phyloP scores from a whole-genome alignment of 2,888 invertebrate genomes.

The Marronus borbonicus region DNA sequence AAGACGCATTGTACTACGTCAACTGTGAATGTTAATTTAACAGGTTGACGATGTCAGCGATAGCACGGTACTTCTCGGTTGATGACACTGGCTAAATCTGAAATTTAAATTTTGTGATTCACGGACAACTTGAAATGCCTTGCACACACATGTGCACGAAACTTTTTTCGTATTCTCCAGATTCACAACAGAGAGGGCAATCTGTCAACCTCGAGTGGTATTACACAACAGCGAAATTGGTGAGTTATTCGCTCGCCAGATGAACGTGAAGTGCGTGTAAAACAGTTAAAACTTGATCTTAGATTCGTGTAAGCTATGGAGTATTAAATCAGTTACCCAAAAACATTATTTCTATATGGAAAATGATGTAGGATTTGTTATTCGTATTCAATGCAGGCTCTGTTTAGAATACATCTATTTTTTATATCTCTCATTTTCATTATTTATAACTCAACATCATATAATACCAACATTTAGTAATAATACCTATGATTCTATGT shows the following conservation, averaged over 20 bases:
- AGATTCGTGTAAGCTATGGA: no score
- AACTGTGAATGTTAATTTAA: slow-evolving; percentile 29
- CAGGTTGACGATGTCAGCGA: slow-evolving; percentile 11
- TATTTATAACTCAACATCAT: no score
- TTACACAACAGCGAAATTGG: slow-evolving; percentile 27
- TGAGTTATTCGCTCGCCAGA: slow-evolving; percentile 48
- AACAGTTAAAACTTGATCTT: no score
- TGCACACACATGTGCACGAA: background rate
- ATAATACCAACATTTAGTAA: no score
- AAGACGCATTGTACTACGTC: slow-evolving; percentile 2
- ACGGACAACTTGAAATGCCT: slow-evolving; percentile 20
- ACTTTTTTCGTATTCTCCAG: slow-evolving; percentile 23
- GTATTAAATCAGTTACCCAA: no score
- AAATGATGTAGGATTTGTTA: no score
- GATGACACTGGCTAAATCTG: slow-evolving; percentile 48
- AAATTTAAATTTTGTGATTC: slow-evolving; percentile 46
- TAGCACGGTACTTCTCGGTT: slow-evolving; percentile 34
- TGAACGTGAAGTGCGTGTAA: slow-evolving; percentile 48
- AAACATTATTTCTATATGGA: no score
- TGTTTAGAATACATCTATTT: no score
- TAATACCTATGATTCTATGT: no score
- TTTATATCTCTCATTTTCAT: no score
- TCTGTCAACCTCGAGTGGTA: slow-evolving; percentile 1
- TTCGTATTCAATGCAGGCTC: no score
- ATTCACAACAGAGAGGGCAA: slow-evolving; percentile 21